Percentiles rank a stretch among this genome's conserved stretches.
Evolutionary conservation across 2,888 invertebrate species (phyloP).

Genomic region (Stenurella melanura): DNA sequence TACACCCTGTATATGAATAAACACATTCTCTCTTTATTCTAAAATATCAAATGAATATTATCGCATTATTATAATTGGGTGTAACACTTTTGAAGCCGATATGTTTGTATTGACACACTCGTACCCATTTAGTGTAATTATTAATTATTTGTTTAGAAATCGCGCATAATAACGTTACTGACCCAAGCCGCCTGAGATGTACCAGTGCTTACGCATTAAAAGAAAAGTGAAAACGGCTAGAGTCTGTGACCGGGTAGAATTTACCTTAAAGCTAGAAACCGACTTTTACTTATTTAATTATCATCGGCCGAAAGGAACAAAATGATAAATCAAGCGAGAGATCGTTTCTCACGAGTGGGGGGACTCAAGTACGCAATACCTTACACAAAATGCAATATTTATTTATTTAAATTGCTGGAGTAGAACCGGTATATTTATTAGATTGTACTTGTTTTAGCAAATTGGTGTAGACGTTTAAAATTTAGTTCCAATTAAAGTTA

Average conservation of each 20-base stretch:
- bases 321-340: constrained; percentile 31
- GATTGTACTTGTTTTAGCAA: background rate
- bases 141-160: constrained; percentile 3
- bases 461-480: background rate
- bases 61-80: background rate
- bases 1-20: too few species aligned
- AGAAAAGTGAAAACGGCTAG: constrained; percentile 42
- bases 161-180: constrained; percentile 13
- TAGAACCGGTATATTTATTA: background rate
- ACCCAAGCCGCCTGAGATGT: constrained; percentile 15
- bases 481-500: background rate
- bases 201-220: constrained; percentile 6
- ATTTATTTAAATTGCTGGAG: background rate
- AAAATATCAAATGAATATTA: too few species aligned
- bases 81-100: background rate
- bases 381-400: background rate
- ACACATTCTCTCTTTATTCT: too few species aligned
- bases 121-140: background rate
- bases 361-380: background rate
- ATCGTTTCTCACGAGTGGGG: constrained; percentile 27
- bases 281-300: constrained; percentile 49
- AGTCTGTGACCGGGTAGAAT: constrained; percentile 28
- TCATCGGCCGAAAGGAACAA: constrained; percentile 20
- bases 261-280: constrained; percentile 44
- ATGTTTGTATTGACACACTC: background rate